Conservation (phyloP, 2,113 vertebrate genomes). For the Nycticryphes semicollaris region DNA sequence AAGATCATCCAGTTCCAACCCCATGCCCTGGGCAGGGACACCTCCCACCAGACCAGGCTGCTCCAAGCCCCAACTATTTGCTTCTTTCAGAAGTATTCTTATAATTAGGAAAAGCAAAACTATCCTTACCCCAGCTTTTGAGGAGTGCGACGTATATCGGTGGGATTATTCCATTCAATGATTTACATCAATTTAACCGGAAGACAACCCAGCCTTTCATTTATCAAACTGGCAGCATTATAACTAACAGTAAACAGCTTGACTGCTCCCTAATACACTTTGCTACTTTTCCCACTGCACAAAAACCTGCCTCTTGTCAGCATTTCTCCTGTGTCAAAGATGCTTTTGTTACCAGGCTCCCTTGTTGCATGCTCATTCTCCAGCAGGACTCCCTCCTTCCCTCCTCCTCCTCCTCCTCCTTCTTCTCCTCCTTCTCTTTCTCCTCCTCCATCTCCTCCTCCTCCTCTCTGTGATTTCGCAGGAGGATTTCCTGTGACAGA, state of each 20-base stretch:
- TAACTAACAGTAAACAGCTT: background rate
- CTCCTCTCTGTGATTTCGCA: background rate
- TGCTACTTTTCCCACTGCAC: background rate
- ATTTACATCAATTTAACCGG: background rate
- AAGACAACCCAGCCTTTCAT: background rate
- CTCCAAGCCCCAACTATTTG: background rate
- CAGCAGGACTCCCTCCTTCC: background rate
- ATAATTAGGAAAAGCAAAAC: background rate
- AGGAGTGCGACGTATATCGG: background rate
- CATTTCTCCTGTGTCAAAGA: background rate
- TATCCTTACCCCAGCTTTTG: background rate
- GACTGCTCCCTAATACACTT: background rate
- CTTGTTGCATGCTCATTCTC: background rate
- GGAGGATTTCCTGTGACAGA: background rate
- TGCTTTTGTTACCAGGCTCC: background rate
- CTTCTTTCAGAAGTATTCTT: background rate
- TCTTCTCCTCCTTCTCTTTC: background rate
- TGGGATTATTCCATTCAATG: background rate
- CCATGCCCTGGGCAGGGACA: too few species aligned
- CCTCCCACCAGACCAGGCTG: too few species aligned
- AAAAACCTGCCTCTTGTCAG: background rate
- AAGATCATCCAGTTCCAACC: too few species aligned
- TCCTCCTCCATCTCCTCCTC: background rate
- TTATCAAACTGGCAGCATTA: background rate
- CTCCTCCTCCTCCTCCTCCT: background rate